These are phyloP conservation scores for Semaprochilodus insignis DNA, from an alignment of 2,797 vertebrate genomes.

Conservation along the genomic window DNA sequence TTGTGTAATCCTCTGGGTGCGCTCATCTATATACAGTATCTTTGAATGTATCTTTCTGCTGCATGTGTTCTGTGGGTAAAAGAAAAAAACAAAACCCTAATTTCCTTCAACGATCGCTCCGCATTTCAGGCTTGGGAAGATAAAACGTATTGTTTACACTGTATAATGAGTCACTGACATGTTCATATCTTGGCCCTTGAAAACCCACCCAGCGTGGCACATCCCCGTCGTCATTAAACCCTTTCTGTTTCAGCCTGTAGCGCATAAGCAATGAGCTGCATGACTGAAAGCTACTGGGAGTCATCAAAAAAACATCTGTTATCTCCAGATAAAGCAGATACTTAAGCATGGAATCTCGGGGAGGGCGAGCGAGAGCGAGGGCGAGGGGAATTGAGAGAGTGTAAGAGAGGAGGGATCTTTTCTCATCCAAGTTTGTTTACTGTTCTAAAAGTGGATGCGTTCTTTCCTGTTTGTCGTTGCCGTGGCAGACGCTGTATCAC, in stretches of 20 bases:
- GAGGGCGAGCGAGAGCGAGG: neutral
- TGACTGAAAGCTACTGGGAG: constrained; percentile 27
- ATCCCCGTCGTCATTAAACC: constrained; percentile 14
- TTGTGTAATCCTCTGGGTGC: neutral
- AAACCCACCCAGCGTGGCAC: constrained; percentile 25
- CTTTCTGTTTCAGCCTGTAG: constrained; percentile 21
- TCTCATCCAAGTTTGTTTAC: constrained; percentile 37
- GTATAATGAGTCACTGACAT: constrained; percentile 26
- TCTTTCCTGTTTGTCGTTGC: constrained; percentile 19
- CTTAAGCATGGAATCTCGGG: constrained; percentile 12
- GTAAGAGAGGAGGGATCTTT: constrained; percentile 19
- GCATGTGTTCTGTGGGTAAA: neutral
- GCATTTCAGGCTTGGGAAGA: neutral
- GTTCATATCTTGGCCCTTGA: constrained; percentile 27
- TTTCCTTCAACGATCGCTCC: neutral
- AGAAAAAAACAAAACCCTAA: neutral
- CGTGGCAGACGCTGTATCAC: constrained; percentile 27
- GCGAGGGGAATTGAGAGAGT: neutral
- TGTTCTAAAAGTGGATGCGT: constrained; percentile 18
- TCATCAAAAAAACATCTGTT: constrained; percentile 42
- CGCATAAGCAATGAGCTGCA: constrained; percentile 30
- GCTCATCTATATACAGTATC: neutral
- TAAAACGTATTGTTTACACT: constrained; percentile 21
- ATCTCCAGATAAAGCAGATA: constrained; percentile 22
- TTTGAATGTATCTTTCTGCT: neutral